A percentile compares a stretch with the other conserved stretches of the same genome.
These are phyloP conservation scores for Equus quagga DNA, from an alignment of 2,113 vertebrate genomes.

Conservation along the genomic window DNA sequence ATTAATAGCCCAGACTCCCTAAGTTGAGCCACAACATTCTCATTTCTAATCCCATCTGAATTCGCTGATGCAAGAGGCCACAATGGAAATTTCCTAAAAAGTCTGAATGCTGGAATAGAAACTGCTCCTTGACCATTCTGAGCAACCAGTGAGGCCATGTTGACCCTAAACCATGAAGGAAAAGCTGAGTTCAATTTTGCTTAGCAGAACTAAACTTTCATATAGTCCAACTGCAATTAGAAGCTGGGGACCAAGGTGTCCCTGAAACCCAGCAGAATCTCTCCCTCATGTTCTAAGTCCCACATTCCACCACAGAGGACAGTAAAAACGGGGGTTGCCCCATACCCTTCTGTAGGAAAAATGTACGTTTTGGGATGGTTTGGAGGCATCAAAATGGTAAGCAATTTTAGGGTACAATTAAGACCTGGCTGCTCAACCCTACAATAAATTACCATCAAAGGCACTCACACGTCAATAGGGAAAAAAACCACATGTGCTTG, in stretches of 20 bases:
- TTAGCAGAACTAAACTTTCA: conserved; percentile 61
- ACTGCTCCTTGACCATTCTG: not conserved
- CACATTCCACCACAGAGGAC: conserved; percentile 31
- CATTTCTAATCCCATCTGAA: not conserved
- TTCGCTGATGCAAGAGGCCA: not conserved
- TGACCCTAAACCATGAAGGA: conserved; percentile 30
- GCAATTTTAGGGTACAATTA: conserved; percentile 86
- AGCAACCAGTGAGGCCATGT: not conserved
- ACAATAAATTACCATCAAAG: conserved; percentile 89
- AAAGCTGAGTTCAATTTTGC: conserved; percentile 55
- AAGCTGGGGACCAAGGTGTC: conserved; percentile 31
- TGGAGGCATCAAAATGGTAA: conserved; percentile 80
- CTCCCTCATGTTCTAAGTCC: conserved; percentile 49
- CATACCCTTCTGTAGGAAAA: conserved; percentile 71
- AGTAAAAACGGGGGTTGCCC: conserved; percentile 42
- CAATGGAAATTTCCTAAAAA: conserved; percentile 12
- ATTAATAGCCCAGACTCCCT: not conserved
- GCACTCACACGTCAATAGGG: conserved; percentile 81
- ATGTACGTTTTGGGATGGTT: conserved; percentile 77
- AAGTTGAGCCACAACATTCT: not conserved
- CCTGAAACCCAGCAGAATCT: conserved; percentile 59
- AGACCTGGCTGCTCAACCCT: conserved; percentile 81
- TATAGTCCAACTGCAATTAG: conserved; percentile 52
- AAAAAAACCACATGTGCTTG: conserved; percentile 85
- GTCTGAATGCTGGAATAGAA: not conserved